Evolutionary conservation across 2,888 invertebrate species (phyloP).

Genomic region (Podotricha telesiphe): DNA sequence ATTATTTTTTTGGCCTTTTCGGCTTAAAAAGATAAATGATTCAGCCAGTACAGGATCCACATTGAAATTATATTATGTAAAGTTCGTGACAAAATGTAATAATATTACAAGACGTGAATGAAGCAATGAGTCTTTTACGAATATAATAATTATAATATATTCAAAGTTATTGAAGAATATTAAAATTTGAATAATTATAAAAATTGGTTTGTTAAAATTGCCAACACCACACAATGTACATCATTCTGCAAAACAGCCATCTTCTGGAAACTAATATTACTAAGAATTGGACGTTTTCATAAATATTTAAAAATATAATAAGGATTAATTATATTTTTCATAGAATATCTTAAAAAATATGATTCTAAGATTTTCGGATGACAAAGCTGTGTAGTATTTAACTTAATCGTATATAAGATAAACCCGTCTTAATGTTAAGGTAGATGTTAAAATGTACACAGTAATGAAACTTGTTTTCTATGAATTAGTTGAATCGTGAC

Average conservation of each 20-base stretch:
- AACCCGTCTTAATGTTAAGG: conserved; percentile 14
- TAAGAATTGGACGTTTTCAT: background rate
- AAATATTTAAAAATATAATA: background rate
- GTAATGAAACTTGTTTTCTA: conserved; percentile 49
- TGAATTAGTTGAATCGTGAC: conserved; percentile 70
- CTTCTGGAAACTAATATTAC: background rate
- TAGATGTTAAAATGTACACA: conserved; percentile 32
- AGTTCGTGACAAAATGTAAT: conserved; percentile 57
- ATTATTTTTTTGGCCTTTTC: conserved; percentile 24
- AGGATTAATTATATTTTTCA: background rate
- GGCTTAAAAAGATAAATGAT: conserved; percentile 27
- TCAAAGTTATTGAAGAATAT: background rate
- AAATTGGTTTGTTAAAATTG: too few species aligned
- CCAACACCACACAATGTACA: too few species aligned
- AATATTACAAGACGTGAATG: conserved; percentile 47
- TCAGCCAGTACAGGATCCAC: conserved; percentile 25
- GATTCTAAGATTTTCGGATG: background rate
- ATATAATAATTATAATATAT: background rate
- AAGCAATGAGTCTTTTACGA: background rate
- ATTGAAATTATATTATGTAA: conserved; percentile 27
- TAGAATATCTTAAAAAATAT: background rate
- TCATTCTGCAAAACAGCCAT: background rate
- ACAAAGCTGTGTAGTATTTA: background rate
- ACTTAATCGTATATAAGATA: background rate
- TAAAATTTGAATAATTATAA: too few species aligned